Base-by-base conservation (phyloP, 1,140 invertebrate species). In the Tetramorium alpestre region DNA sequence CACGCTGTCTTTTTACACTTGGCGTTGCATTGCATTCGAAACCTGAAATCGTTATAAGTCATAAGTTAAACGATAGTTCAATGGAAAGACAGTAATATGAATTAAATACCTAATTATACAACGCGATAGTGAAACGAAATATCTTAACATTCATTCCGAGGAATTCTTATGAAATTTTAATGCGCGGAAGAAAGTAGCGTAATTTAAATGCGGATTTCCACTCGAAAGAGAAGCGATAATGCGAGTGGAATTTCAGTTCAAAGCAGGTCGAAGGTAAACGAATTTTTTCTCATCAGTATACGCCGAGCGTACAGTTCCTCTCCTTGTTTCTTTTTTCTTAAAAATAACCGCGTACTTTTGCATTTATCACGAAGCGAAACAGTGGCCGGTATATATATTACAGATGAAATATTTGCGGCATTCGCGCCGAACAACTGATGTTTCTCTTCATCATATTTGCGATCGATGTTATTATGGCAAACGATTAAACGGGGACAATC, bases 111-210 rank as follows among this genome's bases (percentile, higher is more conserved):
- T n/a, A 78, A 78, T 78, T 78, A 69, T 49, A 18, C 28, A n/a
- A 25, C 7, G 28, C 22, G 18, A 41, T 54, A 25, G 22, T 18
- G 47, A 41, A 54, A 56, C 54, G 38, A 54, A 33, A 81, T 54
- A 69, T 28, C 16, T 81, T 56, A 70, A 41, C 65, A 56, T 69
- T 7, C 8, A 38, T 54, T 28, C 25, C 6, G 13, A 41, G 0
- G n/a, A 54, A 69, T 22, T 69, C 22, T 81, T 56, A 72, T 81
- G n/a, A 81, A 72, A 44, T 56, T 81, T 58, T 70, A 44, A 72
- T 47, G 10, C 28, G 28, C 44, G 4, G 18, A 2, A 28, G 33
- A 81, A 44, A 56, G 7, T 28, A 16, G 28, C 25, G 11, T 22
- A 80, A 81, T 72, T 81, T 41, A 70, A 81, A 56, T 22, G 22